phyloP scores from a whole-genome alignment of 1,140 invertebrate species.

The Papilio dardanus region DNA sequence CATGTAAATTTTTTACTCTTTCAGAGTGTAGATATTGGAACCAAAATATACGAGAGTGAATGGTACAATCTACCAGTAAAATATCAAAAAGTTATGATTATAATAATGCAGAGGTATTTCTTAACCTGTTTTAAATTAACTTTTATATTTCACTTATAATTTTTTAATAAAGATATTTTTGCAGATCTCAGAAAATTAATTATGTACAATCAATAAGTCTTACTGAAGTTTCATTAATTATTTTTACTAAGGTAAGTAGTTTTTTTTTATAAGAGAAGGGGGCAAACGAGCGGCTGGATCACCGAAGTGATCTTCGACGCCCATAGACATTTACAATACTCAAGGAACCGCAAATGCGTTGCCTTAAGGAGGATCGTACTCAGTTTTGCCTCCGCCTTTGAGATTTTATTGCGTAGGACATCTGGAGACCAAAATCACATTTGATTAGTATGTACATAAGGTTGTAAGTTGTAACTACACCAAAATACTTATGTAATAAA shows the following conservation, averaged over 20 bases:
- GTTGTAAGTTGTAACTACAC: too few species aligned
- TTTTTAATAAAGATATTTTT: not conserved
- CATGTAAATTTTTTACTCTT: not conserved
- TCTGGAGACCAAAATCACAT: too few species aligned
- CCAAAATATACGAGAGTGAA: not conserved
- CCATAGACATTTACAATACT: too few species aligned
- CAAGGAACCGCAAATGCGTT: too few species aligned
- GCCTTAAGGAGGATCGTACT: too few species aligned
- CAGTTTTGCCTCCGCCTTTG: too few species aligned
- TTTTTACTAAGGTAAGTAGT: constrained; percentile 20
- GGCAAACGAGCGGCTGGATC: too few species aligned
- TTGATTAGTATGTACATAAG: too few species aligned
- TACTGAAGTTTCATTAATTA: constrained; percentile 17
- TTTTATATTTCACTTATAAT: not conserved
- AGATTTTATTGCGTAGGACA: too few species aligned
- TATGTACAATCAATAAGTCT: constrained; percentile 16
- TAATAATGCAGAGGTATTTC: constrained; percentile 3
- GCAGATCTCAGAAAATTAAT: constrained; percentile 1
- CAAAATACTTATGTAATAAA: too few species aligned
- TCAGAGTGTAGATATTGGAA: constrained; percentile 10
- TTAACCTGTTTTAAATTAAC: not conserved
- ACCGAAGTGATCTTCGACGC: too few species aligned
- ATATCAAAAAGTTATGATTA: not conserved
- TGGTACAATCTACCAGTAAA: constrained; percentile 1
- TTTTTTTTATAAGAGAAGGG: too few species aligned